Evolutionary conservation across 2,113 vertebrate genomes (phyloP).

Genomic region (Puma concolor): DNA sequence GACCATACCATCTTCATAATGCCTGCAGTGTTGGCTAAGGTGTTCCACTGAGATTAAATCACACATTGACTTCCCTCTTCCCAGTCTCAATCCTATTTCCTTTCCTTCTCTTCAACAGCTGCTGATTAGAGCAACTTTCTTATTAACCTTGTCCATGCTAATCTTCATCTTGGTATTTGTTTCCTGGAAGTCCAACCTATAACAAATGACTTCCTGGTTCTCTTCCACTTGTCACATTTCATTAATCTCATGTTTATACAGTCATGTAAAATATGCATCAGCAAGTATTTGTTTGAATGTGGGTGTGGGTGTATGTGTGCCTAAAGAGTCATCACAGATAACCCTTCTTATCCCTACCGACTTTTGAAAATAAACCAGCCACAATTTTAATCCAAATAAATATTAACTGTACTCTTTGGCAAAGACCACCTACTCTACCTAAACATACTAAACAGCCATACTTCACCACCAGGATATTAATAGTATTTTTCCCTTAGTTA

Average conservation of each 20-base stretch:
- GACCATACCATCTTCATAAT: background rate
- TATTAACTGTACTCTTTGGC: background rate
- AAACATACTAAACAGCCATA: background rate
- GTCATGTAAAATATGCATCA: background rate
- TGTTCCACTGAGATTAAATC: background rate
- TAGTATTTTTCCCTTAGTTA: background rate
- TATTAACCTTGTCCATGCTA: background rate
- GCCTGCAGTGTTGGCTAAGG: fast-evolving
- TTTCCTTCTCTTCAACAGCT: background rate
- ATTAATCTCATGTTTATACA: background rate
- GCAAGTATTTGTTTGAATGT: background rate
- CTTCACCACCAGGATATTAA: background rate
- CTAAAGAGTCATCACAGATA: background rate
- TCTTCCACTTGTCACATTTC: background rate
- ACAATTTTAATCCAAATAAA: background rate
- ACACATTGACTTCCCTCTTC: background rate
- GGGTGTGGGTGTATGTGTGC: background rate
- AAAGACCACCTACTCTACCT: background rate
- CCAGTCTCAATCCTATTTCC: background rate
- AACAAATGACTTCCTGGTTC: background rate
- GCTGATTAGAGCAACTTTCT: background rate
- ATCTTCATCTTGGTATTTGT: background rate
- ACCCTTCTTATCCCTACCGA: background rate
- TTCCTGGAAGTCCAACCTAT: background rate
- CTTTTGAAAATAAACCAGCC: background rate